Evolutionary conservation across 1,140 invertebrate species (phyloP).

Genomic region (Drosophila sechellia): DNA sequence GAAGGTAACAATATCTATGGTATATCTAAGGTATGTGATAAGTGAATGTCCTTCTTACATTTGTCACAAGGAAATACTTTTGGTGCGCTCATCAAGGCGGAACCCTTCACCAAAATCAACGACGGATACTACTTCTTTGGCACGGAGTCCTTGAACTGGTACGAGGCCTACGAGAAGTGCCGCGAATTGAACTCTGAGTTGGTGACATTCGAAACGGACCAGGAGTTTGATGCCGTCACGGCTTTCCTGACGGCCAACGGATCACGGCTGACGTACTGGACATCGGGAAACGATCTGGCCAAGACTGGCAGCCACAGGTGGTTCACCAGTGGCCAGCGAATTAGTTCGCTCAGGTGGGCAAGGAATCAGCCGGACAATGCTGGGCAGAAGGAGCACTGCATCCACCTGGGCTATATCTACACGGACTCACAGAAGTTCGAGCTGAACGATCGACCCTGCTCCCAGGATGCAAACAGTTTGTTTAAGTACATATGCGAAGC

Average conservation of each 20-base stretch:
- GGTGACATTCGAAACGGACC: conserved; percentile 41
- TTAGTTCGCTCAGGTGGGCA: conserved; percentile 40
- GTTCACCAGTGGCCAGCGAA: conserved; percentile 29
- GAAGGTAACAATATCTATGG: conserved; percentile 11
- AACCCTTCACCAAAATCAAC: conserved; percentile 33
- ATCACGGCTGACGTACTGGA: conserved; percentile 25
- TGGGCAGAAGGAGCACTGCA: conserved; percentile 38
- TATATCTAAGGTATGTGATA: too few species aligned
- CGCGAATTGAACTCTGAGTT: conserved; percentile 23
- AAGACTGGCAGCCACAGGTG: conserved; percentile 36
- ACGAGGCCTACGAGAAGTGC: conserved; percentile 42
- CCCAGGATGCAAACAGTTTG: conserved; percentile 17
- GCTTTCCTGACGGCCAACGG: conserved; percentile 1
- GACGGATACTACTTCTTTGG: conserved; percentile 42
- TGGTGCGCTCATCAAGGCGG: conserved; percentile 3
- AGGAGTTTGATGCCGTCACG: conserved; percentile 27
- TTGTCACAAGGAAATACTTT: conserved; percentile 18
- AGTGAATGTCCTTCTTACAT: not conserved
- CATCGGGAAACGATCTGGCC: conserved; percentile 49
- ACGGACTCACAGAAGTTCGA: conserved; percentile 11
- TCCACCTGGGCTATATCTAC: conserved; percentile 36
- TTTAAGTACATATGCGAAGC: conserved; percentile 85
- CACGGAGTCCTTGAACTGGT: conserved; percentile 34
- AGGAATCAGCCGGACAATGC: conserved; percentile 43
- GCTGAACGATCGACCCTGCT: conserved; percentile 39